Evolutionary conservation across 2,888 invertebrate species (phyloP).

Genomic region (Eumacrocentrus americanus): DNA sequence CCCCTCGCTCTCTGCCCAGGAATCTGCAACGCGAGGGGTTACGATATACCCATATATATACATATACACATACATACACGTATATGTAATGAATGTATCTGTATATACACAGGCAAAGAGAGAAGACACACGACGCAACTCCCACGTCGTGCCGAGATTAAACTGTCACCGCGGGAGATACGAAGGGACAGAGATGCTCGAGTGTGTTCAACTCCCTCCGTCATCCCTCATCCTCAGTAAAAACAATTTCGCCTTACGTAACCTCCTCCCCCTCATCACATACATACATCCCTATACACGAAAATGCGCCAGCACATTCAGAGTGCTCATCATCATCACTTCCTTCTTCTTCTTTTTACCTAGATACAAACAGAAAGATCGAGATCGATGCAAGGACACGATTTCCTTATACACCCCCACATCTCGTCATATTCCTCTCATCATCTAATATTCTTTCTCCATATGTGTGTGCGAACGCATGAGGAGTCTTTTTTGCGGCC

Average conservation of each 20-base stretch:
- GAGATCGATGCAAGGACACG: not conserved
- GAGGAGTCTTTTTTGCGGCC: conserved; percentile 45
- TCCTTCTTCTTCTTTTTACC: not conserved
- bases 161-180: conserved; percentile 32
- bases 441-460: not conserved
- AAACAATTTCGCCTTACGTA: conserved; percentile 5
- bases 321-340: not conserved
- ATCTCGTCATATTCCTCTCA: not conserved
- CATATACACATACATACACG: not conserved
- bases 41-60: conserved; percentile 3
- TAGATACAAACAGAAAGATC: not conserved
- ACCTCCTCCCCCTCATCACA: not conserved
- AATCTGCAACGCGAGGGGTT: conserved; percentile 25
- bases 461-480: conserved; percentile 44
- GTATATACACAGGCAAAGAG: not conserved
- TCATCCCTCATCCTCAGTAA: not conserved
- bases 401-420: not conserved
- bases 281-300: not conserved
- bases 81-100: not conserved
- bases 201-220: not conserved
- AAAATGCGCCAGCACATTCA: not conserved
- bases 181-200: conserved; percentile 17
- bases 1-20: conserved; percentile 10
- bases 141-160: conserved; percentile 31
- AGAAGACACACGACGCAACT: conserved; percentile 23